Conservation (phyloP, 1,140 invertebrate genomes). For the Nymphalis io region DNA sequence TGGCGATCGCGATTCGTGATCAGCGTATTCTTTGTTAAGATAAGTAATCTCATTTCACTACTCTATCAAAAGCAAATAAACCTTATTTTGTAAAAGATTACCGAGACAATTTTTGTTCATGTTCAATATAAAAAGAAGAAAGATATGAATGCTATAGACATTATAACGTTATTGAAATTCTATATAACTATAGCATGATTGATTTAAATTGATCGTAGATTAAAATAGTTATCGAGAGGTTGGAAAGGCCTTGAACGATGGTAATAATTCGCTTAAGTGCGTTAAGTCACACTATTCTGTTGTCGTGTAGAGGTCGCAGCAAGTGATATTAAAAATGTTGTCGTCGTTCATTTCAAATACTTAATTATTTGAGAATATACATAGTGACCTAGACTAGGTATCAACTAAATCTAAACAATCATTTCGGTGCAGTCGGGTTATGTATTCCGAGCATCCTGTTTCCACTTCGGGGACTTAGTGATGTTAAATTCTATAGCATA, state of each 20-base stretch:
- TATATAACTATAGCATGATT: constrained; percentile 23
- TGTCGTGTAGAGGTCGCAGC: constrained; percentile 14
- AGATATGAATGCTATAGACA: background rate
- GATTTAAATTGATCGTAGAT: constrained; percentile 11
- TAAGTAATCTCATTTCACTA: background rate
- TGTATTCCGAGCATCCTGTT: too few species aligned
- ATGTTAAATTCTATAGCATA: too few species aligned
- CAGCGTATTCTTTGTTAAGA: background rate
- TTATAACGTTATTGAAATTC: constrained; percentile 6
- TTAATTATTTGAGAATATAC: too few species aligned
- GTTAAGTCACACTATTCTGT: constrained; percentile 26
- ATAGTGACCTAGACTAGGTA: too few species aligned
- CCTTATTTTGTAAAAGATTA: too few species aligned
- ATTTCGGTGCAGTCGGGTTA: too few species aligned
- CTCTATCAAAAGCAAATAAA: background rate
- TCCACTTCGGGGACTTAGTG: too few species aligned
- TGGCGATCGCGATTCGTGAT: background rate
- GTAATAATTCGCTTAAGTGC: constrained; percentile 20
- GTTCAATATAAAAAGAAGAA: background rate
- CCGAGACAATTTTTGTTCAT: background rate
- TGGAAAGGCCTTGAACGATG: constrained; percentile 20
- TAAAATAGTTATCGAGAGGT: constrained; percentile 18
- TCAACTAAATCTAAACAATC: too few species aligned
- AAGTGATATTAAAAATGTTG: background rate
- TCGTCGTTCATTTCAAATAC: background rate